Evolutionary conservation across 2,113 vertebrate genomes (phyloP).

Genomic region (Emydura subglobosa): DNA sequence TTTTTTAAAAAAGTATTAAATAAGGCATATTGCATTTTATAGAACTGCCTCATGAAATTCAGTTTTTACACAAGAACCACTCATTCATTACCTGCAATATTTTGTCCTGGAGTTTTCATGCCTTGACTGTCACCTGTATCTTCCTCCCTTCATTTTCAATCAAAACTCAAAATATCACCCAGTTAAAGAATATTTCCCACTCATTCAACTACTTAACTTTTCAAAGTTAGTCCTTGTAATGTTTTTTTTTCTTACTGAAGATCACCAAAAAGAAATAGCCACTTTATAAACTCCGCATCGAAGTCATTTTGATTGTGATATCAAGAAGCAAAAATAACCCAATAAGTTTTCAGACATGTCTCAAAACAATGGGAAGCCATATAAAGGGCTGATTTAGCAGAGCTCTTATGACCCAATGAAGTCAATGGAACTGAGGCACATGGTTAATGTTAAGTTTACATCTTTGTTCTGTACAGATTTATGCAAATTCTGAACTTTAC

Average conservation of each 20-base stretch:
- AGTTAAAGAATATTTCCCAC: not conserved
- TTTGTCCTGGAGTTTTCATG: not conserved
- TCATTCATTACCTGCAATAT: not conserved
- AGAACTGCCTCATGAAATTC: not conserved
- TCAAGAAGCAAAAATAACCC: not conserved
- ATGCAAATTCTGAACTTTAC: accelerated
- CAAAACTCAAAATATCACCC: not conserved
- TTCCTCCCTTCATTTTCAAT: not conserved
- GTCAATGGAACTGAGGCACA: accelerated
- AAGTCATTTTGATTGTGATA: not conserved
- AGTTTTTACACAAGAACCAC: not conserved
- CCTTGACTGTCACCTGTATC: not conserved
- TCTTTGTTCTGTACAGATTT: accelerated
- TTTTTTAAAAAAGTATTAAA: not conserved
- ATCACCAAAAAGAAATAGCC: not conserved
- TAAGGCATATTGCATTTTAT: not conserved
- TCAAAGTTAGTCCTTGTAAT: not conserved
- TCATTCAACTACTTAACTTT: not conserved
- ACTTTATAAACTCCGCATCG: accelerated
- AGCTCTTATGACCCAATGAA: not conserved
- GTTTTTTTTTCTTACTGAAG: too few species aligned
- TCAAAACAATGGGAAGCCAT: not conserved
- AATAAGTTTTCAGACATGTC: not conserved
- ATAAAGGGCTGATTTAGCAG: accelerated
- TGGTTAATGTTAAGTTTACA: not conserved